These are phyloP conservation scores for Patella pellucida DNA, from an alignment of 2,888 invertebrate genomes.

Conservation along the genomic window DNA sequence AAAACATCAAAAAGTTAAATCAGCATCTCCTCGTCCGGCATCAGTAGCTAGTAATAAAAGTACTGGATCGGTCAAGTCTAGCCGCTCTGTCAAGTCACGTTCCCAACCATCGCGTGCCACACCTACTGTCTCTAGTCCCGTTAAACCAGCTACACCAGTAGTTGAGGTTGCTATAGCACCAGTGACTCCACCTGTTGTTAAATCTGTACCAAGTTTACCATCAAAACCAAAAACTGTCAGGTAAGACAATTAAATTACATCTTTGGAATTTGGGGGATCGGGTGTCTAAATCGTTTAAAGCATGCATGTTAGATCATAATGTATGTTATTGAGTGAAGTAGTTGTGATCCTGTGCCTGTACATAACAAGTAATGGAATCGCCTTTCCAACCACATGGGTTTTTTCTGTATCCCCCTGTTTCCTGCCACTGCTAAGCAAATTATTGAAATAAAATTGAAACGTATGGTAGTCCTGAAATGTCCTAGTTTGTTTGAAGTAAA, in stretches of 20 bases:
- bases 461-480: too few species aligned
- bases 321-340: too few species aligned
- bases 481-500: not conserved
- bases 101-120: not conserved
- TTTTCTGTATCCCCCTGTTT: too few species aligned
- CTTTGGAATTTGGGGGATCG: not conserved
- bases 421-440: too few species aligned
- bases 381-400: too few species aligned
- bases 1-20: conserved; percentile 39
- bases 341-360: too few species aligned
- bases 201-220: conserved; percentile 17
- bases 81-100: not conserved
- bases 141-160: conserved; percentile 9
- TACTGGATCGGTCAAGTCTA: not conserved
- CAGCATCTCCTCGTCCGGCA: conserved; percentile 1
- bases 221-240: conserved; percentile 19
- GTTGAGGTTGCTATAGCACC: conserved; percentile 15
- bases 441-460: too few species aligned
- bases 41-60: conserved; percentile 7
- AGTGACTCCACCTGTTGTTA: conserved; percentile 12
- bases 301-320: too few species aligned
- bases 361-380: too few species aligned
- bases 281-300: not conserved
- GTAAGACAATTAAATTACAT: not conserved
- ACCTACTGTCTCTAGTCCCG: not conserved